A percentile compares a stretch with the other conserved stretches of the same genome.
These are phyloP conservation scores for Agrotis puta DNA, from an alignment of 2,888 invertebrate species.

Conservation along the genomic window DNA sequence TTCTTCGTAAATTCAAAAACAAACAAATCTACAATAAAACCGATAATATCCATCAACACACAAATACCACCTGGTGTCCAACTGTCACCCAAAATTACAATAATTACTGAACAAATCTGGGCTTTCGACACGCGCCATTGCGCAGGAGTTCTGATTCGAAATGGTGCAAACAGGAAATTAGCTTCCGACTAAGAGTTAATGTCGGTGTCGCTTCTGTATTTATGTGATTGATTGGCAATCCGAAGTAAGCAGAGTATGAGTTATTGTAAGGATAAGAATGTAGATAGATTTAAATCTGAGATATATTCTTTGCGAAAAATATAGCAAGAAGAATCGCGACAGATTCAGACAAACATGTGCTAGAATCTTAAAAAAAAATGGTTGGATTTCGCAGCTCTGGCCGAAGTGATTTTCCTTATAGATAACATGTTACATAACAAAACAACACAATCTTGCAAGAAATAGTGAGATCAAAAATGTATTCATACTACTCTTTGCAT, in stretches of 20 bases:
- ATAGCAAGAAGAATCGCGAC: too few relatives aligned
- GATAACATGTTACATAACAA: background rate
- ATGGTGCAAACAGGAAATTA: conserved; percentile 74
- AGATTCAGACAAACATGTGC: too few relatives aligned
- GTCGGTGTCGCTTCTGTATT: conserved; percentile 37
- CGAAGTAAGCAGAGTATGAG: background rate
- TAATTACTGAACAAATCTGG: conserved; percentile 77
- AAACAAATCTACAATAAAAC: background rate
- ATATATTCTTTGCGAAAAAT: too few relatives aligned
- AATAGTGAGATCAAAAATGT: background rate
- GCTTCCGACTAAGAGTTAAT: conserved; percentile 68
- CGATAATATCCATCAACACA: conserved; percentile 2
- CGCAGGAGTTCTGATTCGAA: conserved; percentile 61
- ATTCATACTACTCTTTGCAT: background rate
- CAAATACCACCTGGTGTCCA: conserved; percentile 61
- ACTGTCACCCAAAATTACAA: conserved; percentile 69
- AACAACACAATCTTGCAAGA: background rate
- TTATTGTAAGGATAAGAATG: background rate
- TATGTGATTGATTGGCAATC: conserved; percentile 40
- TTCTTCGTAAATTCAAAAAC: background rate
- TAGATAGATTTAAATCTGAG: too few relatives aligned
- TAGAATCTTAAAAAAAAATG: too few relatives aligned
- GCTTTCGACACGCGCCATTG: conserved; percentile 75
- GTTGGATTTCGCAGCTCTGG: too few relatives aligned
- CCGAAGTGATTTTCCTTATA: too few relatives aligned